Base-by-base conservation (phyloP, 2,113 vertebrate species). In the Numida meleagris region DNA sequence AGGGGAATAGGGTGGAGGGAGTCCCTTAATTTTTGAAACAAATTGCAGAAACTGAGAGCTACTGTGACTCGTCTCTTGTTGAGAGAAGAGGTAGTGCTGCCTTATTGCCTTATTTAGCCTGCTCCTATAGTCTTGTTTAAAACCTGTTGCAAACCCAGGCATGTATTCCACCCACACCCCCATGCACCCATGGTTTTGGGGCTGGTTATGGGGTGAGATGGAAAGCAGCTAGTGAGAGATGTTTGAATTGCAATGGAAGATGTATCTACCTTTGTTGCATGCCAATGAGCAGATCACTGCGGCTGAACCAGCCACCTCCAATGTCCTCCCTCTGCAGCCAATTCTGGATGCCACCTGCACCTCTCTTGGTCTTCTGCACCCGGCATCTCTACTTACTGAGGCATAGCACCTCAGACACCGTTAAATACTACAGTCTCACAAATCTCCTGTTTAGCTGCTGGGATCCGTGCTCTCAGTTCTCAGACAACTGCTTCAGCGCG, bases 351-450 rank as follows among this genome's bases (percentile, higher is more conserved):
- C 8, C 38, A 4, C 11, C 34, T 4, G 27, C 63, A 25, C 42
- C 67, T 53, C n/a, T 43, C 31, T 2, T 3, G 5, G 31, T 11
- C 16, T 36, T 14, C 50, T 36, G 1, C 0, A 2, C 7, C 21
- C 0, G 8, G 14, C 63, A 12, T 33, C 53, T 46, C 5, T 6
- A 4, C 0, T 0, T 9, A 13, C 42, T 7, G 55, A 2, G 61
- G 33, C 65, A 46, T 23, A 71, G 55, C 5, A 12, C 31, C 53
- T 38, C 16, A 3, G n/a, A 4, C 18, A 4, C 73, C 40, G 3
- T 1, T 1, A 4, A 23, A 4, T 0, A 14, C 23, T 11, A 4
- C 74, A 29, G 43, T 1, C 9, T n/a, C 38, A 15, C 21, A 9
- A 5, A 5, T 4, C 13, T 23, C 34, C 4, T 1, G 29, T 27